phyloP scores from a whole-genome alignment of 2,113 vertebrate genomes.

The Notothenia coriiceps region DNA sequence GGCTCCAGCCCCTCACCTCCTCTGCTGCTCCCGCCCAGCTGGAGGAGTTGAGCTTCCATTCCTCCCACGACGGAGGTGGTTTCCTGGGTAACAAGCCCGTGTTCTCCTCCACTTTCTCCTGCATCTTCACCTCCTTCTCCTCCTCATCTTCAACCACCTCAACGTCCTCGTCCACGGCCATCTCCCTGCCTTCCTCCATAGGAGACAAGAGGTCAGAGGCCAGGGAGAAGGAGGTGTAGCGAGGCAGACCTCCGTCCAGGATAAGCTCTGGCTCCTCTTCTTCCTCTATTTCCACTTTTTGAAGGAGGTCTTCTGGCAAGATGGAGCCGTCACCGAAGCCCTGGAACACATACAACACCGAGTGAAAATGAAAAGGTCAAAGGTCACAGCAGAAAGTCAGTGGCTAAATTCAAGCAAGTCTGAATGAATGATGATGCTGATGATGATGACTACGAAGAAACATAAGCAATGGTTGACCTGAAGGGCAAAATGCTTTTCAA shows the following conservation, averaged over 20 bases:
- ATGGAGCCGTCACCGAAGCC: conserved; percentile 49
- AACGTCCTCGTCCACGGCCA: conserved; percentile 67
- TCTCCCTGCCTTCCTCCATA: conserved; percentile 61
- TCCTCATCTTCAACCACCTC: not conserved
- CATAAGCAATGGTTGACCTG: not conserved
- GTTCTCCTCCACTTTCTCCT: conserved; percentile 18
- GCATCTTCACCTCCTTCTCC: not conserved
- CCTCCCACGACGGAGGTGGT: conserved; percentile 67
- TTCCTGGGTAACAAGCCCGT: conserved; percentile 34
- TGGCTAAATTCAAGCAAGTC: not conserved
- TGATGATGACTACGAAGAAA: not conserved
- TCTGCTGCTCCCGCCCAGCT: not conserved
- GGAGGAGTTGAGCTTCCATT: conserved; percentile 54
- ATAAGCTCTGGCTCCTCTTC: conserved; percentile 86
- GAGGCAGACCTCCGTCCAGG: conserved; percentile 83
- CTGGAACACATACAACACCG: conserved; percentile 41
- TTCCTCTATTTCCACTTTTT: conserved; percentile 58
- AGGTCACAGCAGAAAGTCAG: not conserved
- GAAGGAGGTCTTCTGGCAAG: conserved; percentile 50
- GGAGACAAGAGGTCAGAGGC: conserved; percentile 39
- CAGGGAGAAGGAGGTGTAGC: conserved; percentile 64
- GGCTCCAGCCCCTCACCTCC: conserved; percentile 30
- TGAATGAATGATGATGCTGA: not conserved
- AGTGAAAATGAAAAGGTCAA: not conserved
- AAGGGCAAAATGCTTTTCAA: not conserved